Base-by-base conservation (phyloP, 2,113 vertebrate species). In the Macquaria ambigua region DNA sequence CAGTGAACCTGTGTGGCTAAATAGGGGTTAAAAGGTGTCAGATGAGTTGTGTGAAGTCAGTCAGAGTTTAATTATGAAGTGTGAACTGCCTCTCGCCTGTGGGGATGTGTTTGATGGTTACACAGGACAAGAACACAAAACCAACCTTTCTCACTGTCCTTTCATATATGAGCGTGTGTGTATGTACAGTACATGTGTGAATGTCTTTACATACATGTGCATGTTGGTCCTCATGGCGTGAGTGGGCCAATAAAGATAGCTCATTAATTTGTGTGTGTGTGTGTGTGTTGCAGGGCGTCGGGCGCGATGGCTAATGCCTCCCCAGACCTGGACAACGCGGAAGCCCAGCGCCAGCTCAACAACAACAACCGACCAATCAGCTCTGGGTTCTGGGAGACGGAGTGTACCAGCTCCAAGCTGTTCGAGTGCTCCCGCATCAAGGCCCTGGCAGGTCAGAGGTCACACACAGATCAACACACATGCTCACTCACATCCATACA, bases 401-500 rank as follows among this genome's bases (percentile, higher is more conserved):
- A 97, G 84, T 93, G 93, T 0, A 96, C 96, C n/a, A 97, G 97
- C 0, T 95, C 97, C 85, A 97, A 97, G 5, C 96, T 98, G 81
- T 98, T 98, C 0, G 98, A 98, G 88, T 98, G 97, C 77, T 98
- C 98, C 25, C 94, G 98, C 85, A 98, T 98, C 92, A 98, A 97
- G 91, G 97, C 98, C 12, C 93, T 98, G 77, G 98, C 97, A 86
- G 98, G 98, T 98, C 90, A 50, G 91, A 66, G 71, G 61, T 73
- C 81, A 71, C 72, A 15, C 64, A 41, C 61, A 64, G 23, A 76
- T 53, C 68, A 12, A 6, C 3, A 59, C 66, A 76, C 70, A 18
- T 8, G 25, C n/a, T 5, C 9, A 55, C 20, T 64, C 43, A 71
- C 20, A 70, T 59, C 82, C 82, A 83, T 73, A 88, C 84, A 81